phyloP scores from a whole-genome alignment of 2,888 invertebrate species.

The Teinopalpus imperialis region DNA sequence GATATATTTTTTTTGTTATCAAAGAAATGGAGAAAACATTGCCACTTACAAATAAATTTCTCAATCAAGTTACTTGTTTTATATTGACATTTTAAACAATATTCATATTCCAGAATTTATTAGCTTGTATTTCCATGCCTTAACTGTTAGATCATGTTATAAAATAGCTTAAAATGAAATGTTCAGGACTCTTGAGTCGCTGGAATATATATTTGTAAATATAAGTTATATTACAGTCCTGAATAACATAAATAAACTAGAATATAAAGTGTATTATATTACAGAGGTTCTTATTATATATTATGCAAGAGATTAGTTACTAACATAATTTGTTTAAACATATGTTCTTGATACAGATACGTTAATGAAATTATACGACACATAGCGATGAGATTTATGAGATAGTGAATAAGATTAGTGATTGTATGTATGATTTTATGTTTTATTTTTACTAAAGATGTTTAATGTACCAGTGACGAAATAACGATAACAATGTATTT shows the following conservation, averaged over 20 bases:
- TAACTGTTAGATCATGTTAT: constrained; percentile 11
- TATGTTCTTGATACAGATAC: constrained; percentile 6
- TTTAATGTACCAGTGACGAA: constrained; percentile 31
- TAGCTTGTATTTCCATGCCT: too few relatives aligned
- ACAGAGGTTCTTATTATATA: constrained; percentile 14
- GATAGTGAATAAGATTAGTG: constrained; percentile 15
- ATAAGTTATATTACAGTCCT: constrained; percentile 43
- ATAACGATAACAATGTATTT: constrained; percentile 37
- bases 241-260: constrained; percentile 11
- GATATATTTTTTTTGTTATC: too few relatives aligned
- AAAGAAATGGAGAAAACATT: too few relatives aligned
- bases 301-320: constrained; percentile 16
- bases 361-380: constrained; percentile 6
- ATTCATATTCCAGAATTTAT: too few relatives aligned
- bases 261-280: constrained; percentile 24
- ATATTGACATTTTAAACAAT: too few relatives aligned
- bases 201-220: constrained; percentile 56
- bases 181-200: too few relatives aligned
- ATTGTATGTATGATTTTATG: constrained; percentile 26
- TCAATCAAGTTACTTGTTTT: too few relatives aligned
- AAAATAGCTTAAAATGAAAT: constrained; percentile 6
- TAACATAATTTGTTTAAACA: constrained; percentile 10
- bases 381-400: constrained; percentile 19
- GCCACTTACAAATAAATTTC: background rate
- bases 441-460: constrained; percentile 23